These are phyloP conservation scores for Chelonus insularis DNA, from an alignment of 1,140 invertebrate species.

Conservation along the genomic window DNA sequence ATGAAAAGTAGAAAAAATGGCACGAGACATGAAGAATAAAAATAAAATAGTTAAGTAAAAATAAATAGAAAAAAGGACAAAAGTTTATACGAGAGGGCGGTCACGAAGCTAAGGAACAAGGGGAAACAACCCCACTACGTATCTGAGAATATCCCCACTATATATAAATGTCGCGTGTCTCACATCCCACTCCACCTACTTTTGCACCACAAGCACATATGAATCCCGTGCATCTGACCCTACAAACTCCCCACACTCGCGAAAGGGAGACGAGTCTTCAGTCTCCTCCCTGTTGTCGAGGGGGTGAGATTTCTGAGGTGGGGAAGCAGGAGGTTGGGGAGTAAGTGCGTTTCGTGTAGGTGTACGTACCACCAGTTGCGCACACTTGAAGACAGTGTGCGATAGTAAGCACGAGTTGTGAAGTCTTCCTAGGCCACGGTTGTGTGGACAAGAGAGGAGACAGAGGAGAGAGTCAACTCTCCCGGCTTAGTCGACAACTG, in stretches of 20 bases:
- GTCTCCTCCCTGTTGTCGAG: conserved; percentile 2
- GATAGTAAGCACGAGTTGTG: neutral
- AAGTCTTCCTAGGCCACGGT: no score
- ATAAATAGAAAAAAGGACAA: neutral
- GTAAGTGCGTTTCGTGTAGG: conserved; percentile 2
- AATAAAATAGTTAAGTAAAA: neutral
- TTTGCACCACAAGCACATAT: conserved; percentile 27
- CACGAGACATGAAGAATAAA: neutral
- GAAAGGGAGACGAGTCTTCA: conserved; percentile 12
- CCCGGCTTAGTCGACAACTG: no score
- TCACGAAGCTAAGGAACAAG: conserved; percentile 31
- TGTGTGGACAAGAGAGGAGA: no score
- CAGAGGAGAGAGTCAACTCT: no score
- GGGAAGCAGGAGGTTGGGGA: conserved; percentile 2
- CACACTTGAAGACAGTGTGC: conserved; percentile 2
- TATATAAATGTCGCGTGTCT: conserved; percentile 54
- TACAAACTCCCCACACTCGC: neutral
- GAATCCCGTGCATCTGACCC: conserved; percentile 22
- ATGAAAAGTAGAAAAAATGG: conserved; percentile 3
- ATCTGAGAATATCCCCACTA: conserved; percentile 36
- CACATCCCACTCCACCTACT: conserved; percentile 48
- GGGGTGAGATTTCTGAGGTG: neutral
- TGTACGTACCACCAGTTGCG: conserved; percentile 18
- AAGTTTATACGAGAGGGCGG: conserved; percentile 5
- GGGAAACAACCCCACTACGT: conserved; percentile 35